A percentile compares a stretch with the other conserved stretches of the same genome.
These are phyloP conservation scores for Julus scandinavius DNA, from an alignment of 2,888 invertebrate species.

Conservation along the genomic window DNA sequence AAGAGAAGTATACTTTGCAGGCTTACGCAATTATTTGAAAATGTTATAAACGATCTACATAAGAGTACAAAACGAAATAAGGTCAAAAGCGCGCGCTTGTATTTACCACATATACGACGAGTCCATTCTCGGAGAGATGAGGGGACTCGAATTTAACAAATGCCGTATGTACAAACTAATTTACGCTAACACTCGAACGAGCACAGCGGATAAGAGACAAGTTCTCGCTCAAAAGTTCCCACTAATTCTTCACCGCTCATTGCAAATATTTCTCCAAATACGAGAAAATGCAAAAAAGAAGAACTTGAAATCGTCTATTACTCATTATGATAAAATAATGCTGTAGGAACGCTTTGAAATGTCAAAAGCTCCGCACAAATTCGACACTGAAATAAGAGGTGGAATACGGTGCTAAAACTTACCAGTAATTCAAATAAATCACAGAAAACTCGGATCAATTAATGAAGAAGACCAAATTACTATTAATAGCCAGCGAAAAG, in stretches of 20 bases:
- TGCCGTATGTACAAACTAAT: constrained; percentile 26
- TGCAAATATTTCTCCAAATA: background rate
- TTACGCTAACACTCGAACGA: background rate
- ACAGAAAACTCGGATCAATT: background rate
- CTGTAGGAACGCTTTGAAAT: background rate
- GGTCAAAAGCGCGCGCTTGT: constrained; percentile 24
- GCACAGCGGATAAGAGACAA: background rate
- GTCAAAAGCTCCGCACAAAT: constrained; percentile 5
- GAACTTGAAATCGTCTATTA: background rate
- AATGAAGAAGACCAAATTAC: background rate
- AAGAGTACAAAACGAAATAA: background rate
- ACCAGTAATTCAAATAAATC: constrained; percentile 12
- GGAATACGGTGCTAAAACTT: background rate
- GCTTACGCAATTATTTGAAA: background rate
- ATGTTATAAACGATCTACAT: background rate
- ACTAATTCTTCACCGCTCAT: background rate
- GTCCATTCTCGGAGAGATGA: background rate
- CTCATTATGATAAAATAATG: background rate
- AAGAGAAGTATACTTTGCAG: background rate
- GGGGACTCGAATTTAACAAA: background rate
- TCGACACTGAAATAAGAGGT: background rate
- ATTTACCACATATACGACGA: background rate
- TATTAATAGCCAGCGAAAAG: constrained; percentile 20
- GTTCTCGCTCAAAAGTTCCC: background rate
- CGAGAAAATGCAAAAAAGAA: background rate